Percentiles rank a stretch among this genome's conserved stretches.
Conservation (phyloP, 2,888 invertebrate genomes). For the Euphydryas editha region DNA sequence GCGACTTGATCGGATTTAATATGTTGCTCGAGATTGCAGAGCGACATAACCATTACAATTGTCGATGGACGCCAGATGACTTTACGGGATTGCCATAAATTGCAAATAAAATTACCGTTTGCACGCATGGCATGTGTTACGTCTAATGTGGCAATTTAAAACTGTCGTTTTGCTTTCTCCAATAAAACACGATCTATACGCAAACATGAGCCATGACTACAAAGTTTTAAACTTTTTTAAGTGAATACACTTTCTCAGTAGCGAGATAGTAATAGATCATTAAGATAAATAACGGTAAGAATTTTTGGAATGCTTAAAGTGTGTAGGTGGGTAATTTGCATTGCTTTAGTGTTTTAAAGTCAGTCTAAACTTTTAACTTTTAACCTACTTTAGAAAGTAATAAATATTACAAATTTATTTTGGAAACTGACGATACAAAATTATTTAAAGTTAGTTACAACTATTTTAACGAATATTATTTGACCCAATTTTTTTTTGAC, state of each 20-base stretch:
- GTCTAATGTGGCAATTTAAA: slow-evolving; percentile 34
- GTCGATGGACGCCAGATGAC: slow-evolving; percentile 36
- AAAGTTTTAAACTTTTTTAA: slow-evolving; percentile 40
- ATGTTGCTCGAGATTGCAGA: slow-evolving; percentile 18
- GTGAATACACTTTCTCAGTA: slow-evolving; percentile 39
- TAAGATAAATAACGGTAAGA: slow-evolving; percentile 27
- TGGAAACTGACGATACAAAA: too few species aligned
- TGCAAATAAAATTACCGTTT: slow-evolving; percentile 43
- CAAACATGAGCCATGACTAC: slow-evolving; percentile 26
- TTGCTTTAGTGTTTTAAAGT: background rate
- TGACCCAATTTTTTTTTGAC: background rate
- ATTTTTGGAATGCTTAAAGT: slow-evolving; percentile 7
- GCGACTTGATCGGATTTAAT: slow-evolving; percentile 29
- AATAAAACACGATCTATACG: slow-evolving; percentile 23
- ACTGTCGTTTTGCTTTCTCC: slow-evolving; percentile 34
- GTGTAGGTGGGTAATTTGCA: slow-evolving; percentile 20
- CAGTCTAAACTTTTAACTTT: too few species aligned
- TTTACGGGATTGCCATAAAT: slow-evolving; percentile 36
- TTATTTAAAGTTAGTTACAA: too few species aligned
- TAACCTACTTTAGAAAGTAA: too few species aligned
- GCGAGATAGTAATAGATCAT: slow-evolving; percentile 24
- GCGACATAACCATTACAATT: slow-evolving; percentile 14
- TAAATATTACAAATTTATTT: too few species aligned
- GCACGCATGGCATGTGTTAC: slow-evolving; percentile 40
- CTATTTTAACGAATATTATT: too few species aligned